Evolutionary conservation across 2,113 vertebrate species (phyloP).

Genomic region (Colossoma macropomum): DNA sequence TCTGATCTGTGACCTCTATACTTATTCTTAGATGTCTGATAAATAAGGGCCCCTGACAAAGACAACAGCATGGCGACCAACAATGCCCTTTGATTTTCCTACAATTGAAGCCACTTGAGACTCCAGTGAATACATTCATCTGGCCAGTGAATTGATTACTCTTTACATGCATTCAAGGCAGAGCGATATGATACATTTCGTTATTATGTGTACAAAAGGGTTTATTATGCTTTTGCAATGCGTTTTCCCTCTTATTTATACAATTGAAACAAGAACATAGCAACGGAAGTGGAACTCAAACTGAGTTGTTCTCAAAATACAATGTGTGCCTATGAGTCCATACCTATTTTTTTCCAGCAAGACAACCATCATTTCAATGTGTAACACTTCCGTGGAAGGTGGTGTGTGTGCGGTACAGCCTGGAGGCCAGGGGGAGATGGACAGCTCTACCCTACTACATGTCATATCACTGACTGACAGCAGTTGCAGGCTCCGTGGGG

Average conservation of each 20-base stretch:
- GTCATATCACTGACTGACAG: constrained; percentile 34
- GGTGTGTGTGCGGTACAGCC: background rate
- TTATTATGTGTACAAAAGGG: background rate
- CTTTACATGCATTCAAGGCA: background rate
- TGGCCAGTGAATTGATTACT: background rate
- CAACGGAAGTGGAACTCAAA: background rate
- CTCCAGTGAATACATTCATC: background rate
- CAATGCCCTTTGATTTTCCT: background rate
- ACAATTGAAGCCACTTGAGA: background rate
- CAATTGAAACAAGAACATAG: background rate
- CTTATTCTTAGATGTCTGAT: background rate
- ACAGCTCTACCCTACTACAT: background rate
- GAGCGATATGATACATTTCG: background rate
- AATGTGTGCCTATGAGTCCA: background rate
- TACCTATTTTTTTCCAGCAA: background rate
- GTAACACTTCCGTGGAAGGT: background rate
- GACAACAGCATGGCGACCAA: background rate
- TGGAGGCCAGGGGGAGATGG: background rate
- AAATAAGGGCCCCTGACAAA: background rate
- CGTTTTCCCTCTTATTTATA: background rate
- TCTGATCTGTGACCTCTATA: background rate
- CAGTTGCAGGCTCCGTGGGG: background rate
- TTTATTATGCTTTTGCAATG: background rate
- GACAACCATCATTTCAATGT: background rate
- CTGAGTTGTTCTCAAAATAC: background rate